Percentiles rank a stretch among this genome's conserved stretches.
phyloP scores from a whole-genome alignment of 2,888 invertebrate genomes.

The Abrostola triplasia region DNA sequence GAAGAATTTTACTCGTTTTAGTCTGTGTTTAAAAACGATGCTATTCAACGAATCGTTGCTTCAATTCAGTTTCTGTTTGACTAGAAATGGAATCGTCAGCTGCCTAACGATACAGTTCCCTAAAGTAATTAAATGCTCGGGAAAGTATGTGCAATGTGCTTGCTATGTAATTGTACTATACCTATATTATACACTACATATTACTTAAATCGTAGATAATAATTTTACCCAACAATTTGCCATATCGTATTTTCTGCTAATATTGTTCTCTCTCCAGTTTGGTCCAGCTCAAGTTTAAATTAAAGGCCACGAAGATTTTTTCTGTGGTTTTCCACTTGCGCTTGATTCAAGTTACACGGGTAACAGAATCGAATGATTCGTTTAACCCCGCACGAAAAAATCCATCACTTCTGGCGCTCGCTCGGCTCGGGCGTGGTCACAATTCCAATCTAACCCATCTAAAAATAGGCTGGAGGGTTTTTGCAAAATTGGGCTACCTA shows the following conservation, averaged over 20 bases:
- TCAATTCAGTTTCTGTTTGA: conserved; percentile 16
- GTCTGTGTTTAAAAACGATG: conserved; percentile 7
- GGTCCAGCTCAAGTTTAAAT: too few species aligned
- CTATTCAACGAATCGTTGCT: conserved; percentile 25
- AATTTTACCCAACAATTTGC: too few species aligned
- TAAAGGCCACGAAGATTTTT: neutral
- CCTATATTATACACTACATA: too few species aligned
- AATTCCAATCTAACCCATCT: conserved; percentile 8
- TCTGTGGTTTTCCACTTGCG: neutral
- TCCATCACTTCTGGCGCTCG: conserved; percentile 4
- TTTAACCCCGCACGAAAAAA: conserved; percentile 1
- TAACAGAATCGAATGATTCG: conserved; percentile 1
- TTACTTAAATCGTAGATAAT: too few species aligned
- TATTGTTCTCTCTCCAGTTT: too few species aligned
- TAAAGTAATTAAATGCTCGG: neutral
- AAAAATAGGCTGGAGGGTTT: conserved; percentile 2
- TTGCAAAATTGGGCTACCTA: neutral
- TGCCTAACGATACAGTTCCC: conserved; percentile 1
- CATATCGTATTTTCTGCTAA: too few species aligned
- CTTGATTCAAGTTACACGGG: neutral
- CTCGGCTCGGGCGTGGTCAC: conserved; percentile 3
- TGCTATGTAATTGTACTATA: too few species aligned
- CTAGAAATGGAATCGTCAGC: conserved; percentile 3
- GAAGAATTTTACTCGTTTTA: conserved; percentile 47
- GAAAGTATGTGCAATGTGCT: neutral